These are phyloP conservation scores for Myanophis thanlyinensis DNA, from an alignment of 2,113 vertebrate species.

Conservation along the genomic window DNA sequence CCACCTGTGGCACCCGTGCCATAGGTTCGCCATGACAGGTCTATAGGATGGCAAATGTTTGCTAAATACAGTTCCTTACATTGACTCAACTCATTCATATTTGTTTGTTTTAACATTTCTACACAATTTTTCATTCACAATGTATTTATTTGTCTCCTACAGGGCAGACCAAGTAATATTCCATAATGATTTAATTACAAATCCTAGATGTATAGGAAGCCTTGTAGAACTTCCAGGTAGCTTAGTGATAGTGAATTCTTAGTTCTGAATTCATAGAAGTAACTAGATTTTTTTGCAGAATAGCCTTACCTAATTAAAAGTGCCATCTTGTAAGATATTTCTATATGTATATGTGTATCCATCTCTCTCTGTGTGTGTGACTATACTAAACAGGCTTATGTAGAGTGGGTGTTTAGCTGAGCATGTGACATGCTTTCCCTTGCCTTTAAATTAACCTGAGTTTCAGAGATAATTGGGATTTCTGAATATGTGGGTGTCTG, in stretches of 20 bases:
- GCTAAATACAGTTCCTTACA: background rate
- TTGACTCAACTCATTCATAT: background rate
- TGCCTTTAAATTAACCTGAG: constrained; percentile 48
- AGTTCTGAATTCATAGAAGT: background rate
- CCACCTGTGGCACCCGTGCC: too few species aligned
- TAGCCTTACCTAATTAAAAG: background rate
- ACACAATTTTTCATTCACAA: background rate
- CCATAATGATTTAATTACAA: background rate
- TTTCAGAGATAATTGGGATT: constrained; percentile 15
- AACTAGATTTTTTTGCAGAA: background rate
- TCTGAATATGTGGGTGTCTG: constrained; percentile 35
- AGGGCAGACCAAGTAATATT: background rate
- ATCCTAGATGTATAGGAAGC: background rate
- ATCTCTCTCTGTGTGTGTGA: constrained; percentile 46
- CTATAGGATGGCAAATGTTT: background rate
- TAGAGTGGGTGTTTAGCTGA: constrained; percentile 24
- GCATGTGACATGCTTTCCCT: constrained; percentile 17
- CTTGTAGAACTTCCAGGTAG: background rate
- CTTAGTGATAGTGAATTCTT: background rate
- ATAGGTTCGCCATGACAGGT: too few species aligned
- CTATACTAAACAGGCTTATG: constrained; percentile 55
- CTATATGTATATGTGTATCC: background rate
- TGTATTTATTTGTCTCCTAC: too few species aligned
- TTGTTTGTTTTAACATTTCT: background rate
- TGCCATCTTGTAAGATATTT: background rate